Conservation (phyloP, 2,113 vertebrate species). For the Eudyptes chrysolophus region DNA sequence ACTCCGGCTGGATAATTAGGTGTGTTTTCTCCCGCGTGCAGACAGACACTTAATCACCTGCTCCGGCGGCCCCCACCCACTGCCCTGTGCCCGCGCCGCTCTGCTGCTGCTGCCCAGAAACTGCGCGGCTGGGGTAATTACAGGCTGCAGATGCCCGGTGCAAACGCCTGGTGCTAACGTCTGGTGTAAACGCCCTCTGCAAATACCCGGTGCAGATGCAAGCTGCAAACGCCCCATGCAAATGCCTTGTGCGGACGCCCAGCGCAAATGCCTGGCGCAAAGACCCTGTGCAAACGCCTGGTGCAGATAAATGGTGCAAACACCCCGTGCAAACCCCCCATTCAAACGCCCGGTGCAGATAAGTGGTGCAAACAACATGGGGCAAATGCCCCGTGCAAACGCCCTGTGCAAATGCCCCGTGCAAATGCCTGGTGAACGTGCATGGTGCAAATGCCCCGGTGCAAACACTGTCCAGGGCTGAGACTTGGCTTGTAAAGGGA, state of each 20-base stretch:
- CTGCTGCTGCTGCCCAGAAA: not conserved
- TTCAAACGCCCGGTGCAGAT: not conserved
- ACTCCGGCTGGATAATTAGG: conserved; percentile 44
- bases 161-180: not conserved
- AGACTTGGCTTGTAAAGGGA: not conserved
- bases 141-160: not conserved
- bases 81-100: not conserved
- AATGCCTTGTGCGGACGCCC: too few species aligned
- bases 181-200: not conserved
- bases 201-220: not conserved
- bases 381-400: not conserved
- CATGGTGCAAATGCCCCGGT: not conserved
- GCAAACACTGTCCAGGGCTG: not conserved
- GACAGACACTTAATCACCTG: conserved; percentile 47
- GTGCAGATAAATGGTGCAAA: not conserved
- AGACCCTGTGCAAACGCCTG: too few species aligned
- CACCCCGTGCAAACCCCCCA: too few species aligned
- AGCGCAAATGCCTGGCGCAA: fast-evolving
- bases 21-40: conserved; percentile 35
- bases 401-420: fast-evolving
- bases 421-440: not conserved
- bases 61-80: not conserved
- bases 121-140: not conserved
- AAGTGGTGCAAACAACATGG: not conserved
- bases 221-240: not conserved